phyloP scores from a whole-genome alignment of 2,797 vertebrate genomes.

The Oreochromis grahami region DNA sequence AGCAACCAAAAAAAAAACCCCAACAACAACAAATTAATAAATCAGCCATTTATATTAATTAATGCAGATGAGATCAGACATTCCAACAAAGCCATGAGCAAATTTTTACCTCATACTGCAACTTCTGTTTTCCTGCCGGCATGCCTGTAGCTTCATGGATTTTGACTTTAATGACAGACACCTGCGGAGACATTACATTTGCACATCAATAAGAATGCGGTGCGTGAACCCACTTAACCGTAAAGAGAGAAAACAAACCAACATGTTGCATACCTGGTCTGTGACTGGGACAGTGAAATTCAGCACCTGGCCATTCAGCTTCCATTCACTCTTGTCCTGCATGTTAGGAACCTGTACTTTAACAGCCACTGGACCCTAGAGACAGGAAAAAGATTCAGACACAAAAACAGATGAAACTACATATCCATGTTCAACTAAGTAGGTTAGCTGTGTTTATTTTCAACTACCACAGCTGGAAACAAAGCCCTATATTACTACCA shows the following conservation, averaged over 20 bases:
- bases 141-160: slow-evolving; percentile 98
- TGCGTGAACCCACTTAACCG: not conserved
- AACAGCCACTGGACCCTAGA: slow-evolving; percentile 82
- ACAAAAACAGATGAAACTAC: not conserved
- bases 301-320: slow-evolving; percentile 91
- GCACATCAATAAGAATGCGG: not conserved
- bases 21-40: not conserved
- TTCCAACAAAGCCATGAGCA: not conserved
- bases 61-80: not conserved
- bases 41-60: not conserved
- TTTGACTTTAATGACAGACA: slow-evolving; percentile 99
- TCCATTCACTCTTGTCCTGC: slow-evolving; percentile 99
- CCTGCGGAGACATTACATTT: slow-evolving; percentile 72
- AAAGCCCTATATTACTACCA: not conserved
- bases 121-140: slow-evolving; percentile 97
- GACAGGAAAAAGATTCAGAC: not conserved
- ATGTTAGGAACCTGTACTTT: slow-evolving; percentile 99
- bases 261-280: slow-evolving; percentile 83
- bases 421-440: not conserved
- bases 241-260: not conserved
- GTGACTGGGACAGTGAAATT: slow-evolving; percentile 94
- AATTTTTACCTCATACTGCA: slow-evolving; percentile 90
- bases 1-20: not conserved
- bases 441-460: not conserved
- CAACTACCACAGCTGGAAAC: not conserved